phyloP scores from a whole-genome alignment of 2,113 vertebrate genomes.

The Columba janthina region DNA sequence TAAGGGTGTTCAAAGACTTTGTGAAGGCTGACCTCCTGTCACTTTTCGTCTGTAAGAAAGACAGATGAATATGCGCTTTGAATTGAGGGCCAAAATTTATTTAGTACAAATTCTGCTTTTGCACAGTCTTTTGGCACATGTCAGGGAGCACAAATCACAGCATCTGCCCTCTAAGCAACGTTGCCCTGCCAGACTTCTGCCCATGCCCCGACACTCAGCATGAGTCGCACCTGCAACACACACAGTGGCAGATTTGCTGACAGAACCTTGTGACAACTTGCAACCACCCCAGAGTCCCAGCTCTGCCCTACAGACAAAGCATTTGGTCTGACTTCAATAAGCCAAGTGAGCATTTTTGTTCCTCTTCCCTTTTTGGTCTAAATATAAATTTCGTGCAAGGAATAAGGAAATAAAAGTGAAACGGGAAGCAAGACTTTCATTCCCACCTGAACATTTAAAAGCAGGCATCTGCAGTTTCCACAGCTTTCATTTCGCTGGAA shows the following conservation, averaged over 20 bases:
- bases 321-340: not conserved
- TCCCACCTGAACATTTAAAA: not conserved
- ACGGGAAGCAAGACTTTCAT: constrained; percentile 4
- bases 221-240: not conserved
- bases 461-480: not conserved
- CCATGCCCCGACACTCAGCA: not conserved
- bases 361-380: not conserved
- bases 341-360: not conserved
- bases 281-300: not conserved
- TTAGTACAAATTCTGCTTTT: not conserved
- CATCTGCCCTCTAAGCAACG: not conserved
- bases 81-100: not conserved
- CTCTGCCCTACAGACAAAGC: not conserved
- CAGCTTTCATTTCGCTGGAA: not conserved
- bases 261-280: not conserved
- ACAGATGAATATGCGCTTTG: accelerated
- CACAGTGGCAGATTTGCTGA: not conserved
- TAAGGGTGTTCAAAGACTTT: not conserved
- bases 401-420: constrained; percentile 51
- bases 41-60: not conserved
- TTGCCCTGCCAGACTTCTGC: not conserved
- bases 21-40: not conserved
- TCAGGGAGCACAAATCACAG: not conserved
- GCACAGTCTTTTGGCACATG: not conserved
- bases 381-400: not conserved